These are phyloP conservation scores for Plagodis pulveraria DNA, from an alignment of 2,888 invertebrate genomes.

Conservation along the genomic window DNA sequence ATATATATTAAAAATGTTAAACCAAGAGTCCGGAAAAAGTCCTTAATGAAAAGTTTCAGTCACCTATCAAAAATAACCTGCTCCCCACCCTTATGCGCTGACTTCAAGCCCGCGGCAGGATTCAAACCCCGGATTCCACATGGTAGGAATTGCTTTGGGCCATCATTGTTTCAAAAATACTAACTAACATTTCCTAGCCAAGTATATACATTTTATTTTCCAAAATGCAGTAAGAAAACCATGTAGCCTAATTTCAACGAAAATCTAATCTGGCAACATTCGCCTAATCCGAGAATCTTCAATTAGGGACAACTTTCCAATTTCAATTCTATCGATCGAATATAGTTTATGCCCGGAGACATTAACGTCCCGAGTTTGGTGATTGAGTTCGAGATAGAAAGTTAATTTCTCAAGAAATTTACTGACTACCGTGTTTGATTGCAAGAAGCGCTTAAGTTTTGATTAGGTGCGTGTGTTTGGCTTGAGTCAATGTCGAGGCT, in stretches of 20 bases:
- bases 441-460: constrained; percentile 43
- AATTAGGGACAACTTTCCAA: constrained; percentile 77
- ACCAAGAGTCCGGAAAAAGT: too few relatives aligned
- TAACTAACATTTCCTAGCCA: too few relatives aligned
- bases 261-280: constrained; percentile 15
- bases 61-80: too few relatives aligned
- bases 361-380: constrained; percentile 42
- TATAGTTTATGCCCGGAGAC: constrained; percentile 45
- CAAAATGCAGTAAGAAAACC: too few relatives aligned
- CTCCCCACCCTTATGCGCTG: too few relatives aligned
- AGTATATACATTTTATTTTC: too few relatives aligned
- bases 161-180: too few relatives aligned
- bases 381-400: constrained; percentile 44
- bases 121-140: too few relatives aligned
- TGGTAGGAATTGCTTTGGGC: too few relatives aligned
- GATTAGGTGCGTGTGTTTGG: constrained; percentile 43
- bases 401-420: constrained; percentile 43
- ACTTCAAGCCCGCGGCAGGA: too few relatives aligned
- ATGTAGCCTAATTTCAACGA: neutral
- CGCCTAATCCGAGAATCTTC: constrained; percentile 62
- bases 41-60: too few relatives aligned
- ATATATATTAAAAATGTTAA: too few relatives aligned
- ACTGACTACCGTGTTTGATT: constrained; percentile 40
- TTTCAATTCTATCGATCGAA: constrained; percentile 69
- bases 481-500: constrained; percentile 29